Base-by-base conservation (phyloP, 2,888 invertebrate species). In the Melitaea athalia region DNA sequence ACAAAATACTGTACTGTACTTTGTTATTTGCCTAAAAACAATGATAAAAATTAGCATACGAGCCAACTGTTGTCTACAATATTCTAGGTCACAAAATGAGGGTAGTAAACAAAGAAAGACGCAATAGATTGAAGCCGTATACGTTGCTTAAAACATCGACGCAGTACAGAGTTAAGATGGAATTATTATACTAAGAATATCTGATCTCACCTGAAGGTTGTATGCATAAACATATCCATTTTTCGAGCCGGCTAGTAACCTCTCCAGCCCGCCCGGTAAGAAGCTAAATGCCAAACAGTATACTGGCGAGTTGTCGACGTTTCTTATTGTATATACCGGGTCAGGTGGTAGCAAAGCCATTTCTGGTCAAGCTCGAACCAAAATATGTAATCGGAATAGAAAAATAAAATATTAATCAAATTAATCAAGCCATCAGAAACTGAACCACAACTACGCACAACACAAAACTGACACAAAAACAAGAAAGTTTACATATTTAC, bases 321-420 rank as follows among this genome's bases (percentile, higher is more conserved):
- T 94, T 78, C 95, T 94, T 75, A 97, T 93, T 67, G 95, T 94
- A 85, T 95, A 97, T 78, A 95, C 94, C 69, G 97, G 96, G 89
- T 96, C 96, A 64, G 96, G 96, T 74, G 96, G 96, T 89, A 95
- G 89, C 79, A 96, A 94, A 82, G 96, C 95, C 96, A 95, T 96
- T 76, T 83, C 81, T 84, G 89, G 88, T 89, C 89, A 91, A 92
- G 89, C 91, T 88, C 84, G 78, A 90, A 91, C 87, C 86, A 81
- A 91, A 91, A 90, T 85, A 83, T 85, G 79, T 80, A 80, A 81
- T 82, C 78, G 84, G 81, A 87, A 86, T 85, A 83, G 81, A 81
- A 88, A 89, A 92, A 87, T 82, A 87, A 89, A 91, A 87, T 82
- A 84, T 83, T 85, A 87, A 86, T 75, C 76, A 81, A 91, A 87